Evolutionary conservation across 2,797 vertebrate species (phyloP).

Genomic region (Anomalospiza imberbis): DNA sequence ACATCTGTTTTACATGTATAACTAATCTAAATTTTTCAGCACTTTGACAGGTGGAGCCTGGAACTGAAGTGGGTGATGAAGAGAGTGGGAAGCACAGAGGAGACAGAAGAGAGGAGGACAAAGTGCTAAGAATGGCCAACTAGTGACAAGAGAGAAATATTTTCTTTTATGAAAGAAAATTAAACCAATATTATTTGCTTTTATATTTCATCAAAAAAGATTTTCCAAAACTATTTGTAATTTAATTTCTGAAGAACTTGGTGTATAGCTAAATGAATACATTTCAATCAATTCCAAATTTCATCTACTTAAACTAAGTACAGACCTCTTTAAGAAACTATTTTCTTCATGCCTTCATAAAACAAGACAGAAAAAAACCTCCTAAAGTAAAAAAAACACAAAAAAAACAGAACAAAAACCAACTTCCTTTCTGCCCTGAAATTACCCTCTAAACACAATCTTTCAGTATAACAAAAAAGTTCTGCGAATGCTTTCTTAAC

Average conservation of each 20-base stretch:
- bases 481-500: background rate
- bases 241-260: background rate
- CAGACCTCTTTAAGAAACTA: background rate
- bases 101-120: background rate
- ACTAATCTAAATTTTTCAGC: background rate
- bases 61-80: background rate
- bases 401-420: background rate
- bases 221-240: background rate
- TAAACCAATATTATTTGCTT: background rate
- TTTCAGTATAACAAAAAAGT: background rate
- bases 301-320: background rate
- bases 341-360: background rate
- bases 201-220: background rate
- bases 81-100: background rate
- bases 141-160: background rate
- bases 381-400: background rate
- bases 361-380: background rate
- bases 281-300: background rate
- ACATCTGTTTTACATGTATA: background rate
- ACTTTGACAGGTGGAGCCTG: background rate
- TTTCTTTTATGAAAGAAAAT: background rate
- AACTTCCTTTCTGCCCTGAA: background rate
- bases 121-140: background rate
- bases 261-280: background rate
- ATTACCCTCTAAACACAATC: background rate